A percentile compares a stretch with the other conserved stretches of the same genome.
These are phyloP conservation scores for Octomys mimax DNA, from an alignment of 2,797 vertebrate genomes.

Conservation along the genomic window DNA sequence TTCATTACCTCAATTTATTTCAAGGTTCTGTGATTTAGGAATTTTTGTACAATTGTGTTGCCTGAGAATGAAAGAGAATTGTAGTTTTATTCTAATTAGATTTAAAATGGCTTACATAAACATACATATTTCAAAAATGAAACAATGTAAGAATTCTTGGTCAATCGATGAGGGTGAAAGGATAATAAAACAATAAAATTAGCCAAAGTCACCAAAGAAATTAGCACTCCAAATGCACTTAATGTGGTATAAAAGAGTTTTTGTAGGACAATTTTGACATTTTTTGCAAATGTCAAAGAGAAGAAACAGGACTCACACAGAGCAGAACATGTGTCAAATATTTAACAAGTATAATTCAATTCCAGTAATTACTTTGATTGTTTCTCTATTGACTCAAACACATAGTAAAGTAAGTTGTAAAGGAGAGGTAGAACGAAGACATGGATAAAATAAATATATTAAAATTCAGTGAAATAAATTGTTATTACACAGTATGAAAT, in stretches of 20 bases:
- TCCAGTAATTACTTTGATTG: not conserved
- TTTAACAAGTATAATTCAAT: conserved; percentile 10
- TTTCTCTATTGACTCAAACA: not conserved
- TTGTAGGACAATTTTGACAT: not conserved
- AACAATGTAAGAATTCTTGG: not conserved
- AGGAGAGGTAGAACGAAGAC: not conserved
- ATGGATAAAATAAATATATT: not conserved
- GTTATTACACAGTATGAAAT: not conserved
- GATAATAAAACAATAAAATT: not conserved
- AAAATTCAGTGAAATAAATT: not conserved
- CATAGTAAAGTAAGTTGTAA: not conserved
- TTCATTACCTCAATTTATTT: conserved; percentile 53
- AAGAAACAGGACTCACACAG: not conserved
- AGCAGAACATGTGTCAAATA: not conserved
- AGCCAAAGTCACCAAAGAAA: not conserved
- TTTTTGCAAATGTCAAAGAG: not conserved
- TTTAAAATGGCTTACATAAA: conserved; percentile 31
- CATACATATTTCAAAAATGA: not conserved
- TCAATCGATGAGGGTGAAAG: not conserved
- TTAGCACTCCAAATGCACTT: not conserved
- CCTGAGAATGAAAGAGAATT: not conserved
- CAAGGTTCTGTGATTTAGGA: conserved; percentile 62
- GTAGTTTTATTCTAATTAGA: conserved; percentile 21
- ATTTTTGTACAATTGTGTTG: conserved; percentile 16
- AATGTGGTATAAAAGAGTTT: not conserved